Percentiles rank a stretch among this genome's conserved stretches.
Evolutionary conservation across 1,140 invertebrate genomes (phyloP).

Genomic region (Drosophila baimaii): DNA sequence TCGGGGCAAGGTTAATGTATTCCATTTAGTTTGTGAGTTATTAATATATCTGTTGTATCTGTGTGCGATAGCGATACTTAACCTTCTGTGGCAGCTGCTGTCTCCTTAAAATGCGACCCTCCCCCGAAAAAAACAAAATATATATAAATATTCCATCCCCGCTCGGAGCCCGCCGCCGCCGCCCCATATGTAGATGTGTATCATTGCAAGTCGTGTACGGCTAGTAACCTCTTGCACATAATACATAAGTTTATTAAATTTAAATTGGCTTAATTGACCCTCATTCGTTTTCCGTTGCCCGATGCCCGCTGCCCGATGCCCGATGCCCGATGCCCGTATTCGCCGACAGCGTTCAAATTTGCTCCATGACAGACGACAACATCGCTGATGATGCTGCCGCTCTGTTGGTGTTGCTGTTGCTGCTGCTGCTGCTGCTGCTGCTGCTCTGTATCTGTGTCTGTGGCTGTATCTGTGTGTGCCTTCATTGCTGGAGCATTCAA

Average conservation of each 20-base stretch:
- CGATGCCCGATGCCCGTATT: constrained; percentile 50
- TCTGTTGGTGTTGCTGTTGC: constrained; percentile 16
- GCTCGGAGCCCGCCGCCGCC: neutral
- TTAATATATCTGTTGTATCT: constrained; percentile 56
- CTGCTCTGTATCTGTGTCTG: constrained; percentile 17
- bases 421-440: constrained; percentile 5
- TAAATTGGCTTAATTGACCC: constrained; percentile 84
- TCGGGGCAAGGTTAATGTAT: constrained; percentile 53
- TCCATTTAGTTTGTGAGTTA: constrained; percentile 62
- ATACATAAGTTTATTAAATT: constrained; percentile 84
- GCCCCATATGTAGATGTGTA: constrained; percentile 48
- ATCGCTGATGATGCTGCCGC: constrained; percentile 27
- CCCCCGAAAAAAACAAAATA: constrained; percentile 48
- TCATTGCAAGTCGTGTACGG: constrained; percentile 71
- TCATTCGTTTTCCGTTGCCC: constrained; percentile 81
- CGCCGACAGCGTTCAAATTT: constrained; percentile 53
- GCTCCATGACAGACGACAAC: constrained; percentile 63
- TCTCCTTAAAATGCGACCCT: constrained; percentile 48
- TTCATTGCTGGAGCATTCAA: constrained; percentile 81
- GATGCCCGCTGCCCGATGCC: constrained; percentile 51
- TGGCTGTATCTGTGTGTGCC: constrained; percentile 48
- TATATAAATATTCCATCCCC: constrained; percentile 19
- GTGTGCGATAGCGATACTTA: constrained; percentile 53
- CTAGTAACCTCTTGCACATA: constrained; percentile 82
- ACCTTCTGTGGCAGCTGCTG: constrained; percentile 55